These are phyloP conservation scores for Apis dorsata DNA, from an alignment of 1,140 invertebrate species.

Conservation along the genomic window DNA sequence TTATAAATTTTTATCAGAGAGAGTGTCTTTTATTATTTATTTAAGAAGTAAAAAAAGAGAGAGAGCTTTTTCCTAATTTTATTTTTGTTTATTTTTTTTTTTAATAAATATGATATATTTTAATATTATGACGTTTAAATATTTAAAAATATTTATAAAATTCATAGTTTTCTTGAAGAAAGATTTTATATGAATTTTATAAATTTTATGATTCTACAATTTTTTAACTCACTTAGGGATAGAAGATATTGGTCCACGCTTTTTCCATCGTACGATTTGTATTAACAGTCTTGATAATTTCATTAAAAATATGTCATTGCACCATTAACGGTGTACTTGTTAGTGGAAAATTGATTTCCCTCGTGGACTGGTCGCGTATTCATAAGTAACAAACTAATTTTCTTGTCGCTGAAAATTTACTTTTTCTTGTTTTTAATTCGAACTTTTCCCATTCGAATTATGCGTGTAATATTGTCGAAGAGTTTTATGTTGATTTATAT, in stretches of 20 bases:
- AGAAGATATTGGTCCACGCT: too few species aligned
- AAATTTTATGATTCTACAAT: too few species aligned
- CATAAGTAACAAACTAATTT: conserved; percentile 12
- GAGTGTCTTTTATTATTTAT: too few species aligned
- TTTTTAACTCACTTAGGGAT: not conserved
- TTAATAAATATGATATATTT: too few species aligned
- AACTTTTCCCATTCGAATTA: not conserved
- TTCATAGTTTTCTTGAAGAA: too few species aligned
- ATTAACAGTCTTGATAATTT: not conserved
- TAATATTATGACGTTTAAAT: too few species aligned
- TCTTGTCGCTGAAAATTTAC: not conserved
- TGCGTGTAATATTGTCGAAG: not conserved
- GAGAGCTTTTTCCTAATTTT: too few species aligned
- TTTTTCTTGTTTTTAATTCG: not conserved
- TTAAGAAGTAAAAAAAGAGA: too few species aligned
- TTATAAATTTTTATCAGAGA: too few species aligned
- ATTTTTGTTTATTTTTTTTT: too few species aligned
- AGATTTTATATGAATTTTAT: not conserved
- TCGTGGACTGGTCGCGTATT: not conserved
- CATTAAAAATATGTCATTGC: not conserved
- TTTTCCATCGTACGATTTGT: not conserved
- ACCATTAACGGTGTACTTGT: not conserved
- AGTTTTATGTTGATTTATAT: too few species aligned
- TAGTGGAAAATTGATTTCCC: conserved; percentile 21
- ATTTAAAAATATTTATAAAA: too few species aligned